Evolutionary conservation across 2,113 vertebrate genomes (phyloP), one percentile per base, ranked within the genome.

Genomic region (Ochotona princeps): DNA sequence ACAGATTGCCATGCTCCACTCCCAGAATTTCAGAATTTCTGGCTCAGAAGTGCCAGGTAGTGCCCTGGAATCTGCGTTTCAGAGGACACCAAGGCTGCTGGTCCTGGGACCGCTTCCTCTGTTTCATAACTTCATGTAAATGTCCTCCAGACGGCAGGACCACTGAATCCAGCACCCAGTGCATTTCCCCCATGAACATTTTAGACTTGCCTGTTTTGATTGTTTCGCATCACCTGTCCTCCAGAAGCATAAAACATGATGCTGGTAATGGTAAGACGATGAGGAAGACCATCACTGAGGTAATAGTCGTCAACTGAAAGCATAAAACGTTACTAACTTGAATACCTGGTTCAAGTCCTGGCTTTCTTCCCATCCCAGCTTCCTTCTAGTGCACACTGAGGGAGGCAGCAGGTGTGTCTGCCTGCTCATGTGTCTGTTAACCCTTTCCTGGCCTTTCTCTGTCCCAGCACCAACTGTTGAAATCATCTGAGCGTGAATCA

Each of bases 21-120:
- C 10, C 35, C 66, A 89, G 47, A 91, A 44, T 66, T 80, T 83
- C 66, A 89, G 47, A 91, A 44, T 66, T 80, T 83, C 70, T 70
- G 66, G 69, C 79, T 90, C 66, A 79, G 72, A n/a, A 72, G 20
- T 72, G 26, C 20, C 38, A 12, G 76, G 1, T 80, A 23, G 5
- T 28, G 17, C 18, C 54, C 72, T 30, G 74, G n/a, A 86, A 72
- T 78, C 32, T 75, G 13, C 32, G 57, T 83, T 67, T 72, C n/a
- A 38, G 38, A 25, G 51, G 10, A 35, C 7, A 4, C 17, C 47
- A 35, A 57, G 18, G 49, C 5, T 67, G 72, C 72, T 63, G 75
- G 51, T 70, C 73, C 61, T 78, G n/a, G 38, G 26, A 49, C 20
- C 4, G 2, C n/a, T 57, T 63, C 23, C 91, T 72, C 26, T 38